Percentiles rank a stretch among this genome's conserved stretches.
These are phyloP conservation scores for Ichneumoninae sp. DNA, from an alignment of 2,888 invertebrate species.

Conservation along the genomic window DNA sequence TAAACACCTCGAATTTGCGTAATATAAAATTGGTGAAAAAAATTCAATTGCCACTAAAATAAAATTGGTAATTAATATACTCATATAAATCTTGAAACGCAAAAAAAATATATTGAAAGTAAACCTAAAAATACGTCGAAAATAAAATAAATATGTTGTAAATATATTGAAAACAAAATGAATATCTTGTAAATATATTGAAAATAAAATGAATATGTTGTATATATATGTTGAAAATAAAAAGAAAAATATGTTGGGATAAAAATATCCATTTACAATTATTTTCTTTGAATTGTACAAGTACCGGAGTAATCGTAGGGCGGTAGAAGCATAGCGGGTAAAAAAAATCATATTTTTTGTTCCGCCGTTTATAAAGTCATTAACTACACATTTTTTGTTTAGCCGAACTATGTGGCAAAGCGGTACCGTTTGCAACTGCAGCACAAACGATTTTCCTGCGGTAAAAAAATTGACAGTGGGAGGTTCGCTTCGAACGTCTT, in stretches of 20 bases:
- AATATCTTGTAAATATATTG: too few species aligned
- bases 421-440: background rate
- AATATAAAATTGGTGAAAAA: background rate
- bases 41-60: background rate
- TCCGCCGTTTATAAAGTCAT: background rate
- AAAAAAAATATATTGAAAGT: too few species aligned
- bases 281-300: background rate
- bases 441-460: background rate
- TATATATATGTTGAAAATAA: too few species aligned
- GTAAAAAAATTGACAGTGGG: background rate
- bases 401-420: background rate
- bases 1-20: background rate
- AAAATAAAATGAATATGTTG: too few species aligned
- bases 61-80: background rate
- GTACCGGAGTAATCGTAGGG: too few species aligned
- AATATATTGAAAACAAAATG: too few species aligned
- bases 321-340: background rate
- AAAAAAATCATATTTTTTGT: background rate
- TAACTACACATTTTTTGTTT: background rate
- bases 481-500: background rate
- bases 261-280: background rate
- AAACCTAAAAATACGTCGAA: too few species aligned
- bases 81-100: too few species aligned
- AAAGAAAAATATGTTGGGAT: background rate
- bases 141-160: too few species aligned